phyloP scores from a whole-genome alignment of 2,888 invertebrate genomes.

The Chaetogeoica ovagalla region DNA sequence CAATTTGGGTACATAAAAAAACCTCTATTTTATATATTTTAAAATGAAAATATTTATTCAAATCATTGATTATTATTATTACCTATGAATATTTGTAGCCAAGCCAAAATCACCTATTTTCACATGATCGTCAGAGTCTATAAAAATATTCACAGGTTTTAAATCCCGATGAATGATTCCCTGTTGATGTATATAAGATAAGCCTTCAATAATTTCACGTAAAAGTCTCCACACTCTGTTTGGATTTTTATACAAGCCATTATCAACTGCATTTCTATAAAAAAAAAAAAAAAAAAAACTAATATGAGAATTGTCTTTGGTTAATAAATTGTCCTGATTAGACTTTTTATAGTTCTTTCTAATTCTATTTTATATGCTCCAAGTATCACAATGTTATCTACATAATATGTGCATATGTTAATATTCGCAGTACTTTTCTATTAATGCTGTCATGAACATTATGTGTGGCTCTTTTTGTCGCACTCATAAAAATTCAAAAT shows the following conservation, averaged over 20 bases:
- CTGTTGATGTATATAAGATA: slow-evolving; percentile 90
- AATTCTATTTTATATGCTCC: too few relatives aligned
- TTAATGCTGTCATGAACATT: too few relatives aligned
- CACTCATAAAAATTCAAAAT: too few relatives aligned
- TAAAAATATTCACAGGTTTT: slow-evolving; percentile 91
- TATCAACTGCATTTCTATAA: slow-evolving; percentile 81
- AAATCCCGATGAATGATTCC: slow-evolving; percentile 85
- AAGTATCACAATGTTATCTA: too few relatives aligned
- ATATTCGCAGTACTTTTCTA: too few relatives aligned
- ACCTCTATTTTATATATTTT: too few relatives aligned
- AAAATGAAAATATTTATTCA: background rate
- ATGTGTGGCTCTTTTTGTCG: too few relatives aligned
- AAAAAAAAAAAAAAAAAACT: slow-evolving; percentile 8
- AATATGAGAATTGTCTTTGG: background rate
- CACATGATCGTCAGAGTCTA: slow-evolving; percentile 91
- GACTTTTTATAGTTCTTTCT: too few relatives aligned
- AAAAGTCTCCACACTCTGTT: slow-evolving; percentile 89
- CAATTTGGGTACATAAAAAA: too few relatives aligned
- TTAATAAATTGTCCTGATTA: too few relatives aligned
- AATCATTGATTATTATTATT: background rate
- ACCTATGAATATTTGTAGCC: slow-evolving; percentile 70
- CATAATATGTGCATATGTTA: too few relatives aligned
- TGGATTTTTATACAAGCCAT: slow-evolving; percentile 73
- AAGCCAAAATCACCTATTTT: slow-evolving; percentile 98
- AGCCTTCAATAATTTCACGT: slow-evolving; percentile 88